phyloP scores from a whole-genome alignment of 2,113 vertebrate genomes.

The Nycticorax nycticorax region DNA sequence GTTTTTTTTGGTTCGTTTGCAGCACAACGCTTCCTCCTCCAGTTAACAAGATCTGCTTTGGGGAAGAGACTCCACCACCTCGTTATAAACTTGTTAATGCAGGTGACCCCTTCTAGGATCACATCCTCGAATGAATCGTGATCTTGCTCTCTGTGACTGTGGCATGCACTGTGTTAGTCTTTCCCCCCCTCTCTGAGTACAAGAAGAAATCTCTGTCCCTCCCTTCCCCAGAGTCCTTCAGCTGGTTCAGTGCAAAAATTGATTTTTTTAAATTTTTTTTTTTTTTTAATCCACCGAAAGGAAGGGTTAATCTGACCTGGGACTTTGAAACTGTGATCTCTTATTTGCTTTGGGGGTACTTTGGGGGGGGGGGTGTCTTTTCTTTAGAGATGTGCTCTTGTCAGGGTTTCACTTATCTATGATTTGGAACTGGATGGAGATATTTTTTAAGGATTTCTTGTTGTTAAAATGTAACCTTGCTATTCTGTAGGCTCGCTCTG shows the following conservation, averaged over 20 bases:
- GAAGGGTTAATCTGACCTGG: conserved; percentile 51
- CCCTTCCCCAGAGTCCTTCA: conserved; percentile 49
- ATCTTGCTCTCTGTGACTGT: conserved; percentile 66
- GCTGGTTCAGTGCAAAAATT: conserved; percentile 29
- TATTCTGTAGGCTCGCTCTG: conserved; percentile 73
- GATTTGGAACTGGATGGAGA: conserved; percentile 75
- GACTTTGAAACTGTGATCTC: conserved; percentile 60
- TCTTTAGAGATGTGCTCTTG: conserved; percentile 69
- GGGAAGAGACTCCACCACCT: conserved; percentile 63
- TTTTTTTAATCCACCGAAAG: background rate
- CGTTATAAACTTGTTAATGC: conserved; percentile 52
- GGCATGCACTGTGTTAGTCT: conserved; percentile 69
- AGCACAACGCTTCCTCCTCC: conserved; percentile 61
- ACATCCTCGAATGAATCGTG: conserved; percentile 62
- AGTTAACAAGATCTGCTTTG: conserved; percentile 60
- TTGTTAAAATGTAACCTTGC: conserved; percentile 75
- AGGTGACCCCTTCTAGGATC: conserved; percentile 67
- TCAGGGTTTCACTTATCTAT: conserved; percentile 70
- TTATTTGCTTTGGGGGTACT: background rate
- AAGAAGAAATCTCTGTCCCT: conserved; percentile 56
- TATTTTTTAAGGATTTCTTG: conserved; percentile 71
- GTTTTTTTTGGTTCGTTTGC: background rate
- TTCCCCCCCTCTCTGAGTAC: conserved; percentile 25
- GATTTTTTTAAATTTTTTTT: background rate
- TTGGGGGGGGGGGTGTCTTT: background rate